Evolutionary conservation across 1,140 invertebrate genomes (phyloP).

Genomic region (Diploscapter pachys): DNA sequence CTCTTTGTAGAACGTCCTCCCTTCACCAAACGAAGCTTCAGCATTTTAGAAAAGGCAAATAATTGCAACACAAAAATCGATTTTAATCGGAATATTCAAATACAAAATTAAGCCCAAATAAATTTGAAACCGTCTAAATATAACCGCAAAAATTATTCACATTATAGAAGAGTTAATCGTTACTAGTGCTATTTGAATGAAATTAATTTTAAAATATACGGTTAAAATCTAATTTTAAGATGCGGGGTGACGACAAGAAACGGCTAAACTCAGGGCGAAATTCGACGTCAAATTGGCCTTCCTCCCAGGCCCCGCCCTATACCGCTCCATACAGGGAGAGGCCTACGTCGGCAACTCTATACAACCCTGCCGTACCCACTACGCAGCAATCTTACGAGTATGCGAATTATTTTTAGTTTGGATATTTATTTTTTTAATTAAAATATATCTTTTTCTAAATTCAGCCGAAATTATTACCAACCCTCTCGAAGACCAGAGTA

Average conservation of each 20-base stretch:
- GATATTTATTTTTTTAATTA: not conserved
- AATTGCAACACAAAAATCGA: not conserved
- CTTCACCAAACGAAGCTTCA: too few relatives aligned
- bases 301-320: slow-evolving; percentile 3
- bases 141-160: not conserved
- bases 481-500: not conserved
- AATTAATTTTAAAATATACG: not conserved
- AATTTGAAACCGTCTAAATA: not conserved
- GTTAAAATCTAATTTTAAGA: not conserved
- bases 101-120: not conserved
- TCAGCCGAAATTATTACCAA: not conserved
- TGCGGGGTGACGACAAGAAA: slow-evolving; percentile 7
- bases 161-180: not conserved
- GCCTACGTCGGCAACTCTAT: not conserved
- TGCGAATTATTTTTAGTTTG: not conserved
- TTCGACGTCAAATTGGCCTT: not conserved
- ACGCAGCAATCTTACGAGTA: not conserved
- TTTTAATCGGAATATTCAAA: not conserved
- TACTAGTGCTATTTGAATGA: not conserved
- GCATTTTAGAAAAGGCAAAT: not conserved
- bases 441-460: not conserved
- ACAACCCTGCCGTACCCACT: not conserved
- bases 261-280: not conserved
- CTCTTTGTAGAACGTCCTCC: too few relatives aligned
- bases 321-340: not conserved